Base-by-base conservation (phyloP, 2,888 invertebrate genomes). In the Drosophila incognita region DNA sequence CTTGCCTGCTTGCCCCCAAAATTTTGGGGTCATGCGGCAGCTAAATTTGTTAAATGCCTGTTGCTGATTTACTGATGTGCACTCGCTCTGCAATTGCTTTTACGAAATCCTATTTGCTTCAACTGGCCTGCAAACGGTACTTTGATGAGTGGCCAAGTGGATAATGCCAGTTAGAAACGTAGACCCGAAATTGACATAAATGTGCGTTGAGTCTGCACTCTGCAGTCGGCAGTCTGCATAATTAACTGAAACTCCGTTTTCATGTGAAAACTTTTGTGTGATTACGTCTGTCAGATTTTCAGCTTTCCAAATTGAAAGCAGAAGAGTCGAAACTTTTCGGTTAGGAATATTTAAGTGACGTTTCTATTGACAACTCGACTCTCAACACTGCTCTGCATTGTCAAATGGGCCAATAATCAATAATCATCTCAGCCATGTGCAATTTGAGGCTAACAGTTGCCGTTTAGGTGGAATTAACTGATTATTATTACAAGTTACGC, bases 21-120 rank as follows among this genome's bases (percentile, higher is more conserved):
- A 21, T 56, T 18, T 57, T 49, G 57, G 51, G 51, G 38, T 57
- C 65, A 51, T 66, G 64, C 38, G 61, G 31, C 53, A 61, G 53
- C 61, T 64, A 63, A 68, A 67, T 59, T 61, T 66, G 57, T 57
- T 69, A 63, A 56, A 69, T 75, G 59, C 57, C 59, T 67, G 59
- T 63, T 69, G 54, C 69, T 63, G 74, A 74, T 74, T 74, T 74
- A 74, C 74, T 73, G 59, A 59, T 65, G 48, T 29, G 58, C 31
- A 42, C 65, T 54, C 57, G 35, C 21, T 24, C 6, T 70, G 29
- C 71, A 57, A 57, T 36, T 63, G 64, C 46, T 33, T 48, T 36
- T 18, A 29, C 38, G 2, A 48, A 72, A 74, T 67, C 57, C 38
- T 72, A 72, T 71, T 72, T 72, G 52, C 21, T 24, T 40, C 46